Evolutionary conservation across 1,140 invertebrate genomes (phyloP), one percentile per base, ranked within the genome.

Genomic region (Eciton burchellii): DNA sequence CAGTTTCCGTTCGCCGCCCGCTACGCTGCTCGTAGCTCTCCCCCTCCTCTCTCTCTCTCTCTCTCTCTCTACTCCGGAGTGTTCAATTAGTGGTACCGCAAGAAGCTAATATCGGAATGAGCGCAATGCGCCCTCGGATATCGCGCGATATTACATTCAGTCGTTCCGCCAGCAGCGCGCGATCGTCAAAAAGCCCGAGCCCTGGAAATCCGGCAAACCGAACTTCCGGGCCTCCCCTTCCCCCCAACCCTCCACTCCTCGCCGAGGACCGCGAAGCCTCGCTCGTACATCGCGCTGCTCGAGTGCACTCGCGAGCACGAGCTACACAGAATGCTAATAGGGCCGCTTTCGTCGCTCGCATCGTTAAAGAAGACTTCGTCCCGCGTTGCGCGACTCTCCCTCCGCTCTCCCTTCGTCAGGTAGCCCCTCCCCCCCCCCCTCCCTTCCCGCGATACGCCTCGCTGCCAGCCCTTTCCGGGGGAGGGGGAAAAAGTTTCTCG

Each of bases 281-380:
- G 12, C 21, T 56, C 21, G 60, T 85, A 63, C 82, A 89, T 89
- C 81, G 82, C 81, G 82, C 65, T 71, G 83, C 59, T 82, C 70
- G 82, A 90, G 84, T 86, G 85, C 84, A 79, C 68, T 70, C 63
- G 62, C 29, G 68, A 89, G 83, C 84, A 85, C n/a, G n/a, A 81
- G 90, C 88, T 89, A 88, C 81, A 79, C 54, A 68, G 74, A 79
- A 88, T 71, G 60, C 60, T 83, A 87, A 84, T 84, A 76, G 74
- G 56, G 26, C 49, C 59, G 72, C 63, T 81, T 85, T 82, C 82
- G 68, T 79, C 62, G 45, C 63, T 88, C 74, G 60, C 65, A 19
- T 85, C 70, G 76, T 89, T 89, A 86, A 89, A 82, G 84, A 88
- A n/a, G 87, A 88, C 71, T 89, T 88, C 52, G 43, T 76, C 52